phyloP scores from a whole-genome alignment of 2,797 vertebrate genomes.

The Gallirallus australis region DNA sequence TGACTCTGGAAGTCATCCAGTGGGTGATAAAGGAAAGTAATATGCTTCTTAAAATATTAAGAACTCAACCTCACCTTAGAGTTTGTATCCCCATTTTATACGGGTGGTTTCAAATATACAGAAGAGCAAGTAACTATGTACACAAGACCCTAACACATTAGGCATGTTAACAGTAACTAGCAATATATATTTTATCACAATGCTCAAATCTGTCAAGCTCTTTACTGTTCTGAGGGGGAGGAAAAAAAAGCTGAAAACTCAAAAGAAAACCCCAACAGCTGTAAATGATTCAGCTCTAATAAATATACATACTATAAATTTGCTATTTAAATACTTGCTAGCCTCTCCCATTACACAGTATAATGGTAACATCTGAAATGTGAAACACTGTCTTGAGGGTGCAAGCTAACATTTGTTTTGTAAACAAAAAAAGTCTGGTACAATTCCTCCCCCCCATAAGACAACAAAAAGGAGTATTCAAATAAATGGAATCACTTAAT shows the following conservation, averaged over 20 bases:
- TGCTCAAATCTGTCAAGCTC: neutral
- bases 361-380: neutral
- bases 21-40: neutral
- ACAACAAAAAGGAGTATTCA: neutral
- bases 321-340: conserved; percentile 57
- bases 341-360: conserved; percentile 14
- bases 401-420: conserved; percentile 4
- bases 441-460: neutral
- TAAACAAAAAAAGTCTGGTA: conserved; percentile 34
- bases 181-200: neutral
- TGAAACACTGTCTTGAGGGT: conserved; percentile 25
- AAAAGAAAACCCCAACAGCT: neutral
- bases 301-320: conserved; percentile 35
- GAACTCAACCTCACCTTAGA: neutral
- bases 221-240: neutral
- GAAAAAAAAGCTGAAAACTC: neutral
- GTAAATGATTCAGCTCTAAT: conserved; percentile 35
- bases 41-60: neutral
- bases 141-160: neutral
- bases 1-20: neutral
- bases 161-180: neutral
- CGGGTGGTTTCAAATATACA: neutral
- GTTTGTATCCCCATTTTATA: neutral
- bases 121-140: neutral
- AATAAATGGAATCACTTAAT: neutral